Base-by-base conservation (phyloP, 2,797 vertebrate species). In the Eulemur rubriventer region DNA sequence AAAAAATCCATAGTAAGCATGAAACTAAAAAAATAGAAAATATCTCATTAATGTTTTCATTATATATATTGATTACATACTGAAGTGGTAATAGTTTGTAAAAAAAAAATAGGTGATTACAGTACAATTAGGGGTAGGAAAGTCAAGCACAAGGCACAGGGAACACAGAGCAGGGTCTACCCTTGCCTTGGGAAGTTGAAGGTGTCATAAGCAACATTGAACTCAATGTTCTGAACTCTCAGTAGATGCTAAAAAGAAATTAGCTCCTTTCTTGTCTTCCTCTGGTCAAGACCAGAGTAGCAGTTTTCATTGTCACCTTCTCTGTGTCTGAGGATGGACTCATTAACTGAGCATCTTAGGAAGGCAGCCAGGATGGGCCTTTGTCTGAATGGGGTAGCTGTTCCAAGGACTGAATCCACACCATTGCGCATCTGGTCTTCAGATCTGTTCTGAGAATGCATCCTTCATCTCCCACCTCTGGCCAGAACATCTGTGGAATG, bases 1-100 rank as follows among this genome's bases (percentile, higher is more conserved):
- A 46, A 90, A 90, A 92, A 96, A 88, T 24, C 18, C 41, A 57
- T 10, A 59, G 63, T 88, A 83, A 91, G 18, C 55, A 28, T 52
- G 55, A 89, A 94, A 69, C 55, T 92, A 81, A 55, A 78, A 75
- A 75, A 48, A 95, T 81, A 52, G 76, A 81, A 90, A 80, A 52
- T 48, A n/a, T 41, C 55, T 43, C 43, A 30, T 96, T 95, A 87
- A 75, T 92, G 69, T 79, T 79, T 55, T 79, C n/a, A 26, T 79
- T 55, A 17, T 79, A 57, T 26, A 9, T 24, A 55, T 17, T 79
- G 22, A 55, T 79, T 26, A 79, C 12, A 35, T 55, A 50, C 22
- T 55, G 76, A 55, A 55, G 38, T 26, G 50, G 13, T 55, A 55
- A 38, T 38, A n/a, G 8, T 79, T 55, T 79, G n/a, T 55, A n/a